These are phyloP conservation scores for Gambusia affinis DNA, from an alignment of 2,113 vertebrate genomes.

Conservation along the genomic window DNA sequence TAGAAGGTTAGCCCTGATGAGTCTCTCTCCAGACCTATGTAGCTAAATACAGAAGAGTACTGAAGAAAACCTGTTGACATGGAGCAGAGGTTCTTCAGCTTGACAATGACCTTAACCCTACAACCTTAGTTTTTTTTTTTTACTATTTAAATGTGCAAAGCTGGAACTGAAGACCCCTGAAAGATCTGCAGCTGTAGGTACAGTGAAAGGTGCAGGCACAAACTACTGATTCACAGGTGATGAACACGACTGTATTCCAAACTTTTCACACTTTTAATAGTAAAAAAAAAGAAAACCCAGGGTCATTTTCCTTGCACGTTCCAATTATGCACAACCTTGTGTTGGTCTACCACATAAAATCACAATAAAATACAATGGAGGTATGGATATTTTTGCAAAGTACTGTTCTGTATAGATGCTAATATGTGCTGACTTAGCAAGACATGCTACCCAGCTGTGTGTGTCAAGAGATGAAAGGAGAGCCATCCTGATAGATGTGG, in stretches of 20 bases:
- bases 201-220: too few species aligned
- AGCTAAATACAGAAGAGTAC: not conserved
- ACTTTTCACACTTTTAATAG: not conserved
- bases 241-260: not conserved
- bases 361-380: not conserved
- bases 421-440: slow-evolving; percentile 34
- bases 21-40: too few species aligned
- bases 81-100: not conserved
- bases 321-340: not conserved
- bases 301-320: not conserved
- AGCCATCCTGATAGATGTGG: slow-evolving; percentile 22
- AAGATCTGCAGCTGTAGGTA: too few species aligned
- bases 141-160: not conserved
- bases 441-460: slow-evolving; percentile 32
- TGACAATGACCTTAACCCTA: not conserved
- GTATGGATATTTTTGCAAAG: slow-evolving; percentile 12
- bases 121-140: not conserved
- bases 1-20: too few species aligned
- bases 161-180: not conserved
- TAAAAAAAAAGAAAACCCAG: not conserved
- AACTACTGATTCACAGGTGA: too few species aligned
- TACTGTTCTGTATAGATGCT: slow-evolving; percentile 51
- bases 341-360: not conserved
- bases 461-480: slow-evolving; percentile 26
- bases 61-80: not conserved